phyloP scores from a whole-genome alignment of 2,888 invertebrate species.

The Priocnemis perturbator region DNA sequence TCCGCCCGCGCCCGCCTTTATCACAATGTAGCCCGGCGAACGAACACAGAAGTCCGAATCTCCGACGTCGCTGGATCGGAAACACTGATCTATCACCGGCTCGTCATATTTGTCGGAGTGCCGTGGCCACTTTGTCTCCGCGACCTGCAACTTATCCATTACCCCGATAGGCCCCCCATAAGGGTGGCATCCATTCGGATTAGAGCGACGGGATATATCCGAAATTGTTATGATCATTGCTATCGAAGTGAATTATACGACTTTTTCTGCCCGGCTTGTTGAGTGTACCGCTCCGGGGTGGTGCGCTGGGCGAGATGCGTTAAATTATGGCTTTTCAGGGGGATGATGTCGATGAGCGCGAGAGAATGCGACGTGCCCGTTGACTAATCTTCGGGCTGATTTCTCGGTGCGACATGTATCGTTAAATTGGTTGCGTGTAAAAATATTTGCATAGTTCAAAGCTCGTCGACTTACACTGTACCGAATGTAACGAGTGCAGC shows the following conservation, averaged over 20 bases:
- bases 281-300: background rate
- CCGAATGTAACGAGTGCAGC: too few relatives aligned
- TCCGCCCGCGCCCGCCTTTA: conserved; percentile 27
- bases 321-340: too few relatives aligned
- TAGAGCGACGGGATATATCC: conserved; percentile 6
- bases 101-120: conserved; percentile 26
- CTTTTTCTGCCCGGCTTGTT: conserved; percentile 18
- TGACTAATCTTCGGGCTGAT: too few relatives aligned
- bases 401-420: too few relatives aligned
- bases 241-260: conserved; percentile 22
- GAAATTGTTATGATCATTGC: conserved; percentile 27
- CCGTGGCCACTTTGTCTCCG: conserved; percentile 8
- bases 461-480: too few relatives aligned
- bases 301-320: background rate
- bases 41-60: background rate
- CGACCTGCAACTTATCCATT: conserved; percentile 15
- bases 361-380: too few relatives aligned
- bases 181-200: conserved; percentile 13
- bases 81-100: conserved; percentile 16
- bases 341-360: too few relatives aligned
- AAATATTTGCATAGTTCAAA: too few relatives aligned
- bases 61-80: conserved; percentile 10
- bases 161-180: conserved; percentile 1
- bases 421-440: too few relatives aligned
- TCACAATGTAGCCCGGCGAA: conserved; percentile 8